A percentile compares a stretch with the other conserved stretches of the same genome.
Conservation (phyloP, 1,140 invertebrate species). For the Drosophila auraria region DNA sequence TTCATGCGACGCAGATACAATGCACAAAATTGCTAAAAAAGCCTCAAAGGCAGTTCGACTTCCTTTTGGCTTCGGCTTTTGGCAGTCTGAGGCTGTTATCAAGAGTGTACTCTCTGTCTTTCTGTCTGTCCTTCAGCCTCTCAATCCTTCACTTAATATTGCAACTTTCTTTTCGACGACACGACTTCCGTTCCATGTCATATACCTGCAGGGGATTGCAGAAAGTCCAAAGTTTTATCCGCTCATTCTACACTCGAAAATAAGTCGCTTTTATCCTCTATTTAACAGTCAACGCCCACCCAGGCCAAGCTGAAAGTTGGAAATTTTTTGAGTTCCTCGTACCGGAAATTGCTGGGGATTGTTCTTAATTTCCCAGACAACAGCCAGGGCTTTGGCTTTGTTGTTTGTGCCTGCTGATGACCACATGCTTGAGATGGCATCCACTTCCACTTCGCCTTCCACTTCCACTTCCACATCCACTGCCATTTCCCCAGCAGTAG, state of each 20-base stretch:
- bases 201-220: conserved; percentile 61
- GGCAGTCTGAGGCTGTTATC: conserved; percentile 12
- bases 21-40: conserved; percentile 14
- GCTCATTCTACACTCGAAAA: conserved; percentile 49
- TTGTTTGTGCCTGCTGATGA: conserved; percentile 57
- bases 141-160: conserved; percentile 47
- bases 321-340: conserved; percentile 74
- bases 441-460: conserved; percentile 31
- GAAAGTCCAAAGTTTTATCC: conserved; percentile 51
- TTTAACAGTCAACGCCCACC: conserved; percentile 38
- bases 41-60: conserved; percentile 39
- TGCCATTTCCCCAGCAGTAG: conserved; percentile 35
- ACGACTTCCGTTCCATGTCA: conserved; percentile 61
- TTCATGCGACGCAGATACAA: conserved; percentile 19
- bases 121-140: conserved; percentile 13
- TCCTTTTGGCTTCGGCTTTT: conserved; percentile 39
- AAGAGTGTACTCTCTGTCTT: conserved; percentile 12
- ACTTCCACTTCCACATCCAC: conserved; percentile 43
- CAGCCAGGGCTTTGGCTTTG: conserved; percentile 49
- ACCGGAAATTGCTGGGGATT: conserved; percentile 81
- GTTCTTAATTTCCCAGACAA: conserved; percentile 82
- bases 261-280: conserved; percentile 57
- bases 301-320: conserved; percentile 46
- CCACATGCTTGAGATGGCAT: conserved; percentile 78
- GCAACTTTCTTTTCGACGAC: conserved; percentile 56